Evolutionary conservation across 2,113 vertebrate genomes (phyloP).

Genomic region (Amblyornis subalaris): DNA sequence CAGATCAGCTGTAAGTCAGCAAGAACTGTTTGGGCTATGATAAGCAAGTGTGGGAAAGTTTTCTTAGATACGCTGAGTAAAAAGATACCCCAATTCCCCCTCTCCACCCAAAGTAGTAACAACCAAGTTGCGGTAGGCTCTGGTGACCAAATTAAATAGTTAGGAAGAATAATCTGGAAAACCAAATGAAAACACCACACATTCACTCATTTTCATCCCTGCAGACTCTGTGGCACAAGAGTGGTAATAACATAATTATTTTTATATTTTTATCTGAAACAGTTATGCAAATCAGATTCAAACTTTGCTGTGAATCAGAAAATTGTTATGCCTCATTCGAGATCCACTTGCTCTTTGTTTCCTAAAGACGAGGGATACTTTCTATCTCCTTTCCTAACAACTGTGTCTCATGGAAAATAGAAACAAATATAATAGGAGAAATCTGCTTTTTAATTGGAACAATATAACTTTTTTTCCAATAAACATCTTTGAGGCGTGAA

Average conservation of each 20-base stretch:
- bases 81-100: neutral
- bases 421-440: neutral
- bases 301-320: neutral
- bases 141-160: neutral
- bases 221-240: neutral
- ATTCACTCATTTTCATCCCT: neutral
- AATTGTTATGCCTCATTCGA: neutral
- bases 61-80: neutral
- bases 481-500: neutral
- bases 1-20: rapidly evolving
- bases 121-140: neutral
- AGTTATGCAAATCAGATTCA: neutral
- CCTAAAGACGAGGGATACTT: neutral
- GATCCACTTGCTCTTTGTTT: neutral
- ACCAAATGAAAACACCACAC: neutral
- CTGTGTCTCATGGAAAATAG: neutral
- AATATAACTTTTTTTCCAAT: neutral
- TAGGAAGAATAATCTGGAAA: neutral
- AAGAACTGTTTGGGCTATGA: neutral
- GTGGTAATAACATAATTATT: neutral
- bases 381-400: neutral
- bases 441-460: neutral
- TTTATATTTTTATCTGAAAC: neutral
- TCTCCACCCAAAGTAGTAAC: neutral
- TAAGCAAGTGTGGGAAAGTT: neutral